Percentiles rank a stretch among this genome's conserved stretches.
Evolutionary conservation across 1,140 invertebrate species (phyloP).

Genomic region (Danaus plexippus): DNA sequence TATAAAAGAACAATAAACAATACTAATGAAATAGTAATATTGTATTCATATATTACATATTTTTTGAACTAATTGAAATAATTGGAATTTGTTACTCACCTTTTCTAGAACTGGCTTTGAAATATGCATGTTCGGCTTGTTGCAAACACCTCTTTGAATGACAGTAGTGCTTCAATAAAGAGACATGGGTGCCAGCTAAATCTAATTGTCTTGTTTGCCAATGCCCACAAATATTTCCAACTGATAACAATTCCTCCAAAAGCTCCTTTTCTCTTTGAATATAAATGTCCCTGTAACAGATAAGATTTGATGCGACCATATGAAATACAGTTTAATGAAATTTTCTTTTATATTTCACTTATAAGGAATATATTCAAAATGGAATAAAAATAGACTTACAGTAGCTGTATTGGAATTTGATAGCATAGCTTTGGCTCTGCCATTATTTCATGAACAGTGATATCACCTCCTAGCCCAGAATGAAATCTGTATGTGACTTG

Average conservation of each 20-base stretch:
- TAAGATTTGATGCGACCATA: conserved; percentile 1
- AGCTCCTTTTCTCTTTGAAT: conserved; percentile 93
- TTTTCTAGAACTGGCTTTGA: conserved; percentile 72
- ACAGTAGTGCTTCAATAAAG: conserved; percentile 88
- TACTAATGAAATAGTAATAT: background rate
- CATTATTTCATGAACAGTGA: conserved; percentile 95
- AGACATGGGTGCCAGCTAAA: conserved; percentile 86
- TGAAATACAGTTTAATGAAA: conserved; percentile 16
- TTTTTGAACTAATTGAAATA: background rate
- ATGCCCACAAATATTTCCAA: conserved; percentile 87
- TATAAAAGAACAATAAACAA: background rate
- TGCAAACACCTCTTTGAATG: conserved; percentile 85
- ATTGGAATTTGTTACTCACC: conserved; percentile 30
- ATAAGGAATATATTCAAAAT: too few relatives aligned
- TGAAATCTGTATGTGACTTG: conserved; percentile 92
- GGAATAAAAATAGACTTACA: conserved; percentile 77
- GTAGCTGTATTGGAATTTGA: conserved; percentile 87
- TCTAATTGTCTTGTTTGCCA: conserved; percentile 88
- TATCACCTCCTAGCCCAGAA: conserved; percentile 90
- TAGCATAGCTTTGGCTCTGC: conserved; percentile 91
- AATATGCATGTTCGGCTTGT: conserved; percentile 70
- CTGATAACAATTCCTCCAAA: conserved; percentile 89
- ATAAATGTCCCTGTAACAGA: conserved; percentile 82
- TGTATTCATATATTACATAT: too few relatives aligned
- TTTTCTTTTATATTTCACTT: too few relatives aligned